phyloP scores from a whole-genome alignment of 2,797 vertebrate species.

The Cuculus canorus region DNA sequence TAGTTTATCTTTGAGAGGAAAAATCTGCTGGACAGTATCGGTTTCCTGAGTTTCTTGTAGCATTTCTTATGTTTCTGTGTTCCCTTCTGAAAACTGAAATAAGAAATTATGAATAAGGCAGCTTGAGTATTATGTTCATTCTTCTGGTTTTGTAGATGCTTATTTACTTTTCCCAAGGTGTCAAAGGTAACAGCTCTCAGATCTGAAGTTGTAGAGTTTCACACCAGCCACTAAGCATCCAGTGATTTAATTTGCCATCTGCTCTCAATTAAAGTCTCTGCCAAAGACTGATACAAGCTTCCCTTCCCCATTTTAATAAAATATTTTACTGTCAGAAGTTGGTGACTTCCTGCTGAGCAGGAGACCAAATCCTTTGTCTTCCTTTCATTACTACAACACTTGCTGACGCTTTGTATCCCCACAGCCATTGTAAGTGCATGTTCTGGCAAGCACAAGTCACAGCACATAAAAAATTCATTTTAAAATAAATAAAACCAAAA shows the following conservation, averaged over 20 bases:
- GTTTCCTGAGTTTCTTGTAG: not conserved
- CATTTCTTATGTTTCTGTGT: not conserved
- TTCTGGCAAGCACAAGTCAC: not conserved
- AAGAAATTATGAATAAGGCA: slow-evolving; percentile 22
- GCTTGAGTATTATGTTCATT: not conserved
- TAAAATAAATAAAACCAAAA: not conserved
- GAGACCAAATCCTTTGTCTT: not conserved
- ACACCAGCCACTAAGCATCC: slow-evolving; percentile 16
- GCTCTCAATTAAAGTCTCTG: slow-evolving; percentile 36
- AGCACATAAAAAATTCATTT: not conserved
- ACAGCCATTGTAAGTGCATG: not conserved
- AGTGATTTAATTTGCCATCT: slow-evolving; percentile 61
- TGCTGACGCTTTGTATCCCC: not conserved
- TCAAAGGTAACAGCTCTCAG: slow-evolving; percentile 47
- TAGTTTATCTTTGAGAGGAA: not conserved
- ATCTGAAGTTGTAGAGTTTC: slow-evolving; percentile 41
- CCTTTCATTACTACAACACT: not conserved
- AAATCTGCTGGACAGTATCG: not conserved
- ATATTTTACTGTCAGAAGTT: slow-evolving; percentile 6
- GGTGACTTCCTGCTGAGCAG: not conserved
- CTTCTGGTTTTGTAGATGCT: not conserved
- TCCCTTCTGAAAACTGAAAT: not conserved
- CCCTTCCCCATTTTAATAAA: slow-evolving; percentile 23
- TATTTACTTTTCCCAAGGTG: slow-evolving; percentile 49
- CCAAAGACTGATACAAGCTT: not conserved